These are phyloP conservation scores for Nixonia krombeini DNA, from an alignment of 1,140 invertebrate species.

Conservation along the genomic window DNA sequence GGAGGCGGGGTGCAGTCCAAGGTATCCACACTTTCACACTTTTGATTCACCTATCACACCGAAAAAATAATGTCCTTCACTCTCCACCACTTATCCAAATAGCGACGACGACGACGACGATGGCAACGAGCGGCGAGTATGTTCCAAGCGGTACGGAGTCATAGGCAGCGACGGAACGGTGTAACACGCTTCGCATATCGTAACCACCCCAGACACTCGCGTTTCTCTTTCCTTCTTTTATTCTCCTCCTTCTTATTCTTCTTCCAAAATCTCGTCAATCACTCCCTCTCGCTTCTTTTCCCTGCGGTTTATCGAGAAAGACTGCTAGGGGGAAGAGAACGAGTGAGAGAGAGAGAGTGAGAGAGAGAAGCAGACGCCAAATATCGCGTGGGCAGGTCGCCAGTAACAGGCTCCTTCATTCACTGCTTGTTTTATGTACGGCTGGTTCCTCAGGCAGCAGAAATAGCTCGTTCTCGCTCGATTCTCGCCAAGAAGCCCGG, in stretches of 20 bases:
- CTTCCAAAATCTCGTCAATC: slow-evolving; percentile 41
- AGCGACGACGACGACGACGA: too few relatives aligned
- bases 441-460: slow-evolving; percentile 57
- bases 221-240: neutral
- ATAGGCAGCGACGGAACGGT: too few relatives aligned
- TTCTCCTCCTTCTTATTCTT: too few relatives aligned
- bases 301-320: slow-evolving; percentile 6
- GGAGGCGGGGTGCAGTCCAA: slow-evolving; percentile 70
- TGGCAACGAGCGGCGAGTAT: too few relatives aligned
- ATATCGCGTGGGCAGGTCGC: slow-evolving; percentile 63
- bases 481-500: slow-evolving; percentile 43
- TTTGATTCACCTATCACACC: slow-evolving; percentile 56
- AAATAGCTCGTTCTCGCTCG: slow-evolving; percentile 61
- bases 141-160: too few relatives aligned
- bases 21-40: slow-evolving; percentile 69
- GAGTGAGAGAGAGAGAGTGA: slow-evolving; percentile 28
- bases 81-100: slow-evolving; percentile 45
- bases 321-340: slow-evolving; percentile 10
- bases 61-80: slow-evolving; percentile 53
- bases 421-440: slow-evolving; percentile 67
- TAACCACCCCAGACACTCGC: neutral
- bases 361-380: slow-evolving; percentile 38
- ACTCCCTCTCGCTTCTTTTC: slow-evolving; percentile 29
- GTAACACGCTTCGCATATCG: neutral
- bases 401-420: slow-evolving; percentile 69